Conservation (phyloP, 2,888 invertebrate genomes). For the Nomada flava region DNA sequence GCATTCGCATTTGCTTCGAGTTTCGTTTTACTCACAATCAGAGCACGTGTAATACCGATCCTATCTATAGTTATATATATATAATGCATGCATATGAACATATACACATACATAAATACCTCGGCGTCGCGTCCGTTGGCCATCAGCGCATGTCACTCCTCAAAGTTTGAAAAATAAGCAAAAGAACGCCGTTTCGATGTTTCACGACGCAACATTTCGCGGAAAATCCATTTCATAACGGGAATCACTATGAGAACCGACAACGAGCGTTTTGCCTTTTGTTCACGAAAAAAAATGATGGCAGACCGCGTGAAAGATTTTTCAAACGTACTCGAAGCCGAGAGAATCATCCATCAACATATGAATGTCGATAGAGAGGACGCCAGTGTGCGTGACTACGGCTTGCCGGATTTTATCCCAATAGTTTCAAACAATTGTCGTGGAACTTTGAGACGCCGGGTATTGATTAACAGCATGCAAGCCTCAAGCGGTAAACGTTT, state of each 20-base stretch:
- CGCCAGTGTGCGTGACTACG: background rate
- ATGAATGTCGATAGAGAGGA: background rate
- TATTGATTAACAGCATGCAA: constrained; percentile 7
- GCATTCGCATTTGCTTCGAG: background rate
- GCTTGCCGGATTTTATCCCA: too few relatives aligned
- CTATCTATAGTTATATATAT: constrained; percentile 3
- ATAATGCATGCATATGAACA: background rate
- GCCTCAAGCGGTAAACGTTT: background rate
- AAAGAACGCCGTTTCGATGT: background rate
- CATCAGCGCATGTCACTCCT: constrained; percentile 38
- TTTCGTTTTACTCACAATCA: background rate
- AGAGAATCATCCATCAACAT: background rate
- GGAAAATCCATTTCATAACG: constrained; percentile 14
- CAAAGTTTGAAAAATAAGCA: constrained; percentile 36
- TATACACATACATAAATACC: background rate
- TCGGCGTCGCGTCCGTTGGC: background rate
- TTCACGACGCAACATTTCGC: constrained; percentile 1
- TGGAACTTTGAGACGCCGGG: background rate
- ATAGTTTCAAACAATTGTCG: background rate
- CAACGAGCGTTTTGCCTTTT: constrained; percentile 5
- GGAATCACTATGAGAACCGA: background rate
- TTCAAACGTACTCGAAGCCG: too few relatives aligned
- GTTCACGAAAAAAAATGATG: background rate
- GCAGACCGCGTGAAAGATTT: background rate
- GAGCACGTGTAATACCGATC: background rate